Evolutionary conservation across 2,888 invertebrate genomes (phyloP), one percentile per base, ranked within the genome.

Genomic region (Catocala fraxini): DNA sequence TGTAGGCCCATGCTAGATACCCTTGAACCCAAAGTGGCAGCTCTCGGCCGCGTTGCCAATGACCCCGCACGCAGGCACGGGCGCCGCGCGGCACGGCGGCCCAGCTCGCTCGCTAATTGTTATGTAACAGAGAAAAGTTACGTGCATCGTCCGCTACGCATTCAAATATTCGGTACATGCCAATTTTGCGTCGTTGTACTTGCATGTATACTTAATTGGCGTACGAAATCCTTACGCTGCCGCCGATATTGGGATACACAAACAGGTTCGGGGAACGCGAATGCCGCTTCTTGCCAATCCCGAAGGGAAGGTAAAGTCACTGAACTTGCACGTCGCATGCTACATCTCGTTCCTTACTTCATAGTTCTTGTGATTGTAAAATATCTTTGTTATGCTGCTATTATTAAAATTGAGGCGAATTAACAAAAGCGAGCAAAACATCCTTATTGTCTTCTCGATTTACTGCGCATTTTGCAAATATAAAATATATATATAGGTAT

Each of bases 11-110:
- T 81, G 86, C 84, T 84, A 86, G 85, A 86, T 93, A 93, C 93
- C 93, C 93, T 93, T 93, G 93, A 94, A 94, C 94, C 92, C 92
- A 92, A 83, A 93, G 94, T 91, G 93, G 95, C 94, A 93, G 92
- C 93, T 90, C 89, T 91, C 91, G 92, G 92, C 91, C 94, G 93
- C 92, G 88, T 94, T 93, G 94, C 94, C 95, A 94, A 94, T 95
- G 95, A 95, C 95, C 95, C 94, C 94, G 91, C 90, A 90, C 91
- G 90, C 94, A 94, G 95, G 94, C 95, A 95, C 95, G 95, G 83
- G 83, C 83, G 76, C 83, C 80, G 72, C 80, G 71, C 73, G 76
- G 67, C 80, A 74, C 73, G 76, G 68, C 80, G 75, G 84, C 81
- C 83, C 83, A 81, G 70, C 86, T 83, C 83, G 77, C 82, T 86